These are phyloP conservation scores for Macrotus californicus DNA, from an alignment of 2,113 vertebrate species.

Conservation along the genomic window DNA sequence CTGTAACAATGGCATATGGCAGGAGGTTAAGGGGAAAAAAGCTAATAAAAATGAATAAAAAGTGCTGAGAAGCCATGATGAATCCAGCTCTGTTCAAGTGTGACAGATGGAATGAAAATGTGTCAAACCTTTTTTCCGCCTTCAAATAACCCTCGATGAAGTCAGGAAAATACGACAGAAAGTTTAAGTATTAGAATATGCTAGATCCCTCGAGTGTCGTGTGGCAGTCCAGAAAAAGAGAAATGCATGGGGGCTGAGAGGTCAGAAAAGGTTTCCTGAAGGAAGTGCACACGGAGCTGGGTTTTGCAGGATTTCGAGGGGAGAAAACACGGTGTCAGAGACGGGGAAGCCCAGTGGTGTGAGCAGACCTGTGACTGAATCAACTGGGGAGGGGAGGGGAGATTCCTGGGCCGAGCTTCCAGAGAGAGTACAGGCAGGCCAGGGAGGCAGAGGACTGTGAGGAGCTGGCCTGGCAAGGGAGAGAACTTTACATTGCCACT, in stretches of 20 bases:
- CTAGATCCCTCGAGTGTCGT: neutral
- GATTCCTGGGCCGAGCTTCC: neutral
- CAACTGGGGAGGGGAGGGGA: neutral
- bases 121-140: neutral
- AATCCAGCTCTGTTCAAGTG: neutral
- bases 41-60: neutral
- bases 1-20: neutral
- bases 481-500: neutral
- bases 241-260: neutral
- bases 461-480: neutral
- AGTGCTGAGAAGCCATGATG: neutral
- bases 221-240: neutral
- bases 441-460: neutral
- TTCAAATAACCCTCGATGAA: neutral
- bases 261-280: neutral
- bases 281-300: rapidly evolving
- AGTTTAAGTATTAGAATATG: neutral
- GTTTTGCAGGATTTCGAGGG: neutral
- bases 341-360: rapidly evolving
- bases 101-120: neutral
- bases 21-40: neutral
- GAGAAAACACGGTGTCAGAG: neutral
- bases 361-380: neutral
- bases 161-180: neutral
- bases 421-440: rapidly evolving